Percentiles rank a stretch among this genome's conserved stretches.
phyloP scores from a whole-genome alignment of 2,888 invertebrate genomes.

The Aleiodes testaceus region DNA sequence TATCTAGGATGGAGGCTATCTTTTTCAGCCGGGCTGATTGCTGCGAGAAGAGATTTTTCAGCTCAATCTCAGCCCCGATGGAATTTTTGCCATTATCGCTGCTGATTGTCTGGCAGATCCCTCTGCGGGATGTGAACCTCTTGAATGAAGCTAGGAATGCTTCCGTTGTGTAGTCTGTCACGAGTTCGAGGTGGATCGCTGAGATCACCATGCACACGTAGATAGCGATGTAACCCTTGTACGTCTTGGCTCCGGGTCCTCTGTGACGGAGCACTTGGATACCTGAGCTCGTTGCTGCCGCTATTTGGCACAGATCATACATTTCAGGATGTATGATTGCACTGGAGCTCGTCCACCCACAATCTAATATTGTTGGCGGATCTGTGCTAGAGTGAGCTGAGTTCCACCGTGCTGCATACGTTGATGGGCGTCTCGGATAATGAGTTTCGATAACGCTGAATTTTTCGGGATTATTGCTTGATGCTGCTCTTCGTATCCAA shows the following conservation, averaged over 20 bases:
- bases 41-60: conserved; percentile 7
- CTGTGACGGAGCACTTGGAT: conserved; percentile 8
- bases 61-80: too few relatives aligned
- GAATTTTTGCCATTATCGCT: too few relatives aligned
- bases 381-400: conserved; percentile 27
- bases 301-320: conserved; percentile 14
- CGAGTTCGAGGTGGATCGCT: conserved; percentile 38
- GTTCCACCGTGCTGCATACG: conserved; percentile 36
- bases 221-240: conserved; percentile 48
- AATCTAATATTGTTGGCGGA: conserved; percentile 26
- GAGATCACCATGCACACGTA: too few relatives aligned
- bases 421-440: conserved; percentile 6
- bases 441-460: background rate
- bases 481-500: background rate
- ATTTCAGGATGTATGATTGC: conserved; percentile 8
- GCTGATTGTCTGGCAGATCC: too few relatives aligned
- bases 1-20: background rate
- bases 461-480: conserved; percentile 13
- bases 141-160: too few relatives aligned
- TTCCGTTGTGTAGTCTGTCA: background rate
- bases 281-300: background rate
- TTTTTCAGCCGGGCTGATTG: background rate
- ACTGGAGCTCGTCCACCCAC: conserved; percentile 35
- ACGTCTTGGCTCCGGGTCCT: conserved; percentile 20
- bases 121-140: too few relatives aligned